phyloP scores from a whole-genome alignment of 53 echinoderm and acorn worm genomes.

The Hippasteria phrygiana region DNA sequence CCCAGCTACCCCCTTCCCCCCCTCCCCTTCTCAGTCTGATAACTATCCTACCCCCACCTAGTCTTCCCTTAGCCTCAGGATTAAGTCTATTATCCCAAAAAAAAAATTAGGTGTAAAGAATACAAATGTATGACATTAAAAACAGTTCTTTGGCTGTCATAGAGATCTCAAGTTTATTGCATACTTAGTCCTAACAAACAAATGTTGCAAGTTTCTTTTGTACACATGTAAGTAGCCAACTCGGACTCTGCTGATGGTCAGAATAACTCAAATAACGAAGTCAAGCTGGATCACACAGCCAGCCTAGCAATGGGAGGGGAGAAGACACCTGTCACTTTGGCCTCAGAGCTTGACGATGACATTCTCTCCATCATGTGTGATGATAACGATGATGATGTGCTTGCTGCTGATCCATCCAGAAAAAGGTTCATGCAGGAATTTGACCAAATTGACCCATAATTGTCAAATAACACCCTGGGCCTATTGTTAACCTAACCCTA shows the following conservation, averaged over 20 bases:
- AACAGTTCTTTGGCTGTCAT: no score
- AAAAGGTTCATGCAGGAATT: neutral
- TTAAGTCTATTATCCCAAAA: no score
- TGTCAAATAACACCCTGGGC: no score
- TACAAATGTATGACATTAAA: no score
- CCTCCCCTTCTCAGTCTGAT: no score
- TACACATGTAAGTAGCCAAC: neutral
- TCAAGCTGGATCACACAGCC: neutral
- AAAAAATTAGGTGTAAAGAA: no score
- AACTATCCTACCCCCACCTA: no score
- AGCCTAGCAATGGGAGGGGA: neutral
- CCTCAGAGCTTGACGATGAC: constrained; percentile 21
- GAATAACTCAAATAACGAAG: neutral
- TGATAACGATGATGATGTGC: constrained; percentile 27
- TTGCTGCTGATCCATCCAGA: constrained; percentile 1
- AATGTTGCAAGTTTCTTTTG: neutral
- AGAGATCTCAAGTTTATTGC: no score
- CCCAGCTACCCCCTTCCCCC: no score
- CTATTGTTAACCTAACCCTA: no score
- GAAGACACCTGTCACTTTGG: neutral
- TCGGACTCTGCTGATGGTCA: neutral
- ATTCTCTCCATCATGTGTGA: constrained; percentile 55
- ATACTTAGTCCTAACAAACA: neutral
- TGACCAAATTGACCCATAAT: neutral
- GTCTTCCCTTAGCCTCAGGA: no score